Evolutionary conservation across 2,113 vertebrate genomes (phyloP), one percentile per base, ranked within the genome.

Genomic region (Tenebrosternarchus preto): DNA sequence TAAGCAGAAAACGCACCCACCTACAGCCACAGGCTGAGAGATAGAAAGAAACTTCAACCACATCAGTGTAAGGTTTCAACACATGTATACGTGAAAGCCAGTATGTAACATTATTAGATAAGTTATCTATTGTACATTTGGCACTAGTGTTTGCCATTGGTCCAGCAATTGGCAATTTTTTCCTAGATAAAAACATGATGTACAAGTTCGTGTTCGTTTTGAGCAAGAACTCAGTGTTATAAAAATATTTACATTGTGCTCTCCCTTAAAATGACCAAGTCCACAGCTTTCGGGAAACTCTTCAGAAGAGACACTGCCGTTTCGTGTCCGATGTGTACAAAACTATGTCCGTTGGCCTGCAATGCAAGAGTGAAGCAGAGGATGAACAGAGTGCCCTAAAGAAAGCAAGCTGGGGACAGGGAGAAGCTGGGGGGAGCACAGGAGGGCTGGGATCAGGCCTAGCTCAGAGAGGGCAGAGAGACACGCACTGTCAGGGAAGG

Each of bases 121-220:
- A 94, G 94, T 90, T 92, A 86, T 87, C 88, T 95, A 94, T 94
- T 91, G 90, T 96, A 97, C 96, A 95, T 97, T 98, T 98, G 98
- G 98, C 96, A 98, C 96, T 95, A 93, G 91, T 82, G 91, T 95
- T 98, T 96, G 97, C 97, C 98, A 96, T 98, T 98, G 97, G 95
- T 99, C 97, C 98, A 98, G 98, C 98, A 99, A 98, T 96, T 96
- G 98, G 98, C 97, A 98, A 98, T 75, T 95, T 90, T 92, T 93
- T 93, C 90, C 90, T 94, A 93, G 91, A 90, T 95, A 95, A 94
- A 86, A 84, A 86, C 66, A 77, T 22, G 31, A 82, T 86, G 73
- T 82, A 86, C 85, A 82, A 80, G 78, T 83, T 80, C 72, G 86
- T 87, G 64, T 89, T 87, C 84, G 64, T 88, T 89, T 85, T 87